Evolutionary conservation across 2,797 vertebrate species (phyloP).

Genomic region (Enteromius viviparus): DNA sequence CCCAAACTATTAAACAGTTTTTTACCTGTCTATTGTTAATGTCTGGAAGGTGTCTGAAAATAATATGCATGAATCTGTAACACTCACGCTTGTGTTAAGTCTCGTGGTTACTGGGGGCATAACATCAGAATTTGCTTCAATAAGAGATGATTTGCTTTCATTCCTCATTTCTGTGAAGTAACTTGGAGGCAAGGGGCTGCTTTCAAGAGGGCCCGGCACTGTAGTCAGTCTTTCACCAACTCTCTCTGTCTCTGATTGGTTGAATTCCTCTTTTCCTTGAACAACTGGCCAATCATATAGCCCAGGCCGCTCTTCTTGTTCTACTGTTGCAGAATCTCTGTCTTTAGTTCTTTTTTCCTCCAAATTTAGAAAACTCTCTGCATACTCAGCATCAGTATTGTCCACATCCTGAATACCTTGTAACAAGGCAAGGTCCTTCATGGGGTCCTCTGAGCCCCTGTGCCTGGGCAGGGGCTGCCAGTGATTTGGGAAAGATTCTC

Average conservation of each 20-base stretch:
- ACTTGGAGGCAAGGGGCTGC: conserved; percentile 38
- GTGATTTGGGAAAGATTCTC: conserved; percentile 71
- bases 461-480: conserved; percentile 57
- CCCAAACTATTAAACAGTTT: not conserved
- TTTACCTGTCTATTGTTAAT: not conserved
- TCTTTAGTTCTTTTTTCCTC: conserved; percentile 71
- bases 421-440: conserved; percentile 76
- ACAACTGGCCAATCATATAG: conserved; percentile 69
- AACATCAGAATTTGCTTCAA: conserved; percentile 34
- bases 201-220: conserved; percentile 28
- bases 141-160: conserved; percentile 38
- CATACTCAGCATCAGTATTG: conserved; percentile 74
- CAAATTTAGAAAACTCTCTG: conserved; percentile 73
- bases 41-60: not conserved
- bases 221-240: conserved; percentile 47
- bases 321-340: conserved; percentile 57
- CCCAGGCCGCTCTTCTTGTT: conserved; percentile 63
- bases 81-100: conserved; percentile 60
- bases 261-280: conserved; percentile 69
- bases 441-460: conserved; percentile 64
- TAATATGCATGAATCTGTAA: not conserved
- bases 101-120: conserved; percentile 14
- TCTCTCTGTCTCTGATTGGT: conserved; percentile 70
- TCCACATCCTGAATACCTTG: conserved; percentile 69
- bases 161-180: conserved; percentile 28